Evolutionary conservation across 1,140 invertebrate genomes (phyloP), one percentile per base, ranked within the genome.

Genomic region (Eumeta japonica): DNA sequence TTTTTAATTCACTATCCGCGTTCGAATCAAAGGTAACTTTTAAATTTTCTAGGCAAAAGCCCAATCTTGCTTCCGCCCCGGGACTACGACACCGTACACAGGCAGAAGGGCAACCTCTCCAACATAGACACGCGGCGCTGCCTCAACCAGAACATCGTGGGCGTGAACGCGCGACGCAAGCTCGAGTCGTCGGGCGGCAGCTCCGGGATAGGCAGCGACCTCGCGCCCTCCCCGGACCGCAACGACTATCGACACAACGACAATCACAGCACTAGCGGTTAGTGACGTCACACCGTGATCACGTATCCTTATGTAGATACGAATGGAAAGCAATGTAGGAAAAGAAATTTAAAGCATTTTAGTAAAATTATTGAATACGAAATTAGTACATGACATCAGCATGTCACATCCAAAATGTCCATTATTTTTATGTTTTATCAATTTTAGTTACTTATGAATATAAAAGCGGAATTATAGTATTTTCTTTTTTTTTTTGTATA

Each of bases 51-150:
- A 51, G 81, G 83, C 2, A 83, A 83, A 43, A 83, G 84, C 14
- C 85, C 85, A 0, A 92, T 93, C 1, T 81, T 97, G 27, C 77
- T 97, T 17, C 94, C 94, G 1, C 93, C 94, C 0, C 82, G 91
- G 28, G 94, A 97, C 67, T 97, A 97, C 70, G 94, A 97, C 59
- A 91, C 88, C 1, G 84, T 89, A 4, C 88, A 90, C 52, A 76
- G 91, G 12, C 85, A 87, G 40, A 88, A 89, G 39, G 91, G 90
- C 1, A 92, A 90, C 58, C 67, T 90, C n/a, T 82, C 81, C 16
- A 87, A 86, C 20, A 90, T 91, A 35, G 89, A 92, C 54, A 75
- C 84, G 11, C 62, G 89, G 10, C 75, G 88, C 32, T 89, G 85
- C 43, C 63, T 86, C 15, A 88, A 87, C 43, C 65, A 83, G 41